These are phyloP conservation scores for Microctenopoma stevenorrisi DNA, from an alignment of 2,797 vertebrate species.

Conservation along the genomic window DNA sequence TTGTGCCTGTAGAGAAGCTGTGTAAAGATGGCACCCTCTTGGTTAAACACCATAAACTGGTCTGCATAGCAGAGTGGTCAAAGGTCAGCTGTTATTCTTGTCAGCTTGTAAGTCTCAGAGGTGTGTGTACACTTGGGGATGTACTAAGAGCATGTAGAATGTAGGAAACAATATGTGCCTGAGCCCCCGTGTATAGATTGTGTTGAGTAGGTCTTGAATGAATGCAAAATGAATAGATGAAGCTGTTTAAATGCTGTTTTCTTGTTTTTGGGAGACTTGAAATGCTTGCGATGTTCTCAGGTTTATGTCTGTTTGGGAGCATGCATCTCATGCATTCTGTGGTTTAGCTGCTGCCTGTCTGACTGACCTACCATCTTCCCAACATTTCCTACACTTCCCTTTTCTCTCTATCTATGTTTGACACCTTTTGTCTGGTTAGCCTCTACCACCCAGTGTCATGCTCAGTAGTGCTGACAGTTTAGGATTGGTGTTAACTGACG, in stretches of 20 bases:
- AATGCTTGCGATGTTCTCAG: not conserved
- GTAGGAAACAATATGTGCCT: not conserved
- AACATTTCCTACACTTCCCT: not conserved
- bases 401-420: slow-evolving; percentile 34
- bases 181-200: not conserved
- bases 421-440: slow-evolving; percentile 54
- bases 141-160: slow-evolving; percentile 19
- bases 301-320: not conserved
- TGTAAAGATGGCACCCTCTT: slow-evolving; percentile 25
- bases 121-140: slow-evolving; percentile 43
- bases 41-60: slow-evolving; percentile 55
- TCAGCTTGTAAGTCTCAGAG: slow-evolving; percentile 10
- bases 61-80: slow-evolving; percentile 42
- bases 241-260: not conserved
- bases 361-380: not conserved
- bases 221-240: not conserved
- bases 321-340: not conserved
- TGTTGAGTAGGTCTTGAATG: not conserved
- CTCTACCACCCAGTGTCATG: slow-evolving; percentile 29
- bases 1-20: slow-evolving; percentile 7
- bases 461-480: slow-evolving; percentile 46
- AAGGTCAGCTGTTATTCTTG: slow-evolving; percentile 54
- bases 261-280: not conserved
- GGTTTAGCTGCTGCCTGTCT: not conserved
- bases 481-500: slow-evolving; percentile 52